phyloP scores from a whole-genome alignment of 2,888 invertebrate genomes.

The Aspidiotus rigidus region DNA sequence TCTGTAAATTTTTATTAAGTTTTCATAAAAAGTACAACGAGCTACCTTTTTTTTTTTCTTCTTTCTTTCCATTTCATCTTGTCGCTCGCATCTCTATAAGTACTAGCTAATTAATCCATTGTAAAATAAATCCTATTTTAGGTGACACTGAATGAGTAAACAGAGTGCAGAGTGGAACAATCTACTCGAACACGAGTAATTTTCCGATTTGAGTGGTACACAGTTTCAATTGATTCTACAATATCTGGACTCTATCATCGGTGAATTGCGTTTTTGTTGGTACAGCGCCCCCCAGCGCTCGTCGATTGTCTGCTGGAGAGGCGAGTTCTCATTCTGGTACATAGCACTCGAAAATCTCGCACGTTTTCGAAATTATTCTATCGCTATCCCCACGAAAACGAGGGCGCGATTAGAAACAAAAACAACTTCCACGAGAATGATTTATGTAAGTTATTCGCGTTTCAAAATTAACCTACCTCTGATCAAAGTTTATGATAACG shows the following conservation, averaged over 20 bases:
- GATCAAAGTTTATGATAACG: slow-evolving; percentile 4
- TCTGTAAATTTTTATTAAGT: no score
- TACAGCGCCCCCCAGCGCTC: not conserved
- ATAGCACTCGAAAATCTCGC: not conserved
- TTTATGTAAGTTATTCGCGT: not conserved
- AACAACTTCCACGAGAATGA: not conserved
- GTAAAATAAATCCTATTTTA: no score
- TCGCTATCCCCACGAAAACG: not conserved
- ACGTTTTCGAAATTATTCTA: not conserved
- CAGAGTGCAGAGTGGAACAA: no score
- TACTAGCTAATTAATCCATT: no score
- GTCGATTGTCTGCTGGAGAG: not conserved
- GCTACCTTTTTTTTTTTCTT: no score
- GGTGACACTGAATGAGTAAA: no score
- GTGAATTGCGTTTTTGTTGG: not conserved
- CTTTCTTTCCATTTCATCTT: no score
- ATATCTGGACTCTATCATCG: not conserved
- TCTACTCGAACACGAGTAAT: not conserved
- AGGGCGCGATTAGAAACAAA: slow-evolving; percentile 1
- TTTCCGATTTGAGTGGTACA: slow-evolving; percentile 1
- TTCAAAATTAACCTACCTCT: not conserved
- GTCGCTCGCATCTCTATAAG: no score
- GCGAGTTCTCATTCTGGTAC: not conserved
- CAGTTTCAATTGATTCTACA: slow-evolving; percentile 1
- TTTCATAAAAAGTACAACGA: no score